Base-by-base conservation (phyloP, 1,140 invertebrate species). In the Drosophila obscura region DNA sequence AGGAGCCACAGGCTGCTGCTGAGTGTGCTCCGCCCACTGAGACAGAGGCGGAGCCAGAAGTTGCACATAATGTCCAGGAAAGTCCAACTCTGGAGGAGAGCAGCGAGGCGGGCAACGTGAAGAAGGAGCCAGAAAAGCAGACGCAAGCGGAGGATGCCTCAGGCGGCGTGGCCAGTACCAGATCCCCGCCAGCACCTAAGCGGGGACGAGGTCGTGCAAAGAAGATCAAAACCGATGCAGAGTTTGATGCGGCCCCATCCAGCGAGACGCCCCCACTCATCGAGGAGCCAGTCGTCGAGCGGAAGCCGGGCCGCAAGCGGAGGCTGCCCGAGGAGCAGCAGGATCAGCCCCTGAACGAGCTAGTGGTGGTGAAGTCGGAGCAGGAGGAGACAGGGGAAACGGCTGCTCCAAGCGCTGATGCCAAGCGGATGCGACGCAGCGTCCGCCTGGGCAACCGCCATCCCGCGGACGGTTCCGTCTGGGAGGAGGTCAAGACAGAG, bases 121-220 rank as follows among this genome's bases (percentile, higher is more conserved):
- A 85, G 44, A 79, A 76, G 11, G 82, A 88, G n/a, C 60, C 59
- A 0, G 83, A 88, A 56, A 87, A 87, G 22, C 16, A 39, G 0
- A 8, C 55, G 22, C 48, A 19, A 13, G 28, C 8, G 58, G 28
- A 19, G 2, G 15, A 50, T 8, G 46, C 46, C 1, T 44, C 56
- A 22, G 60, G 22, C n/a, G 68, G 45, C 9, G 45, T 61, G 15
- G 43, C 35, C n/a, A 39, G 4, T 5, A 11, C 35, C 11, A 39
- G 35, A 39, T 50, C 49, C 11, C 51, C 53, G 19, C 62, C 71
- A 16, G 69, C 60, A 43, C 67, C 76, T 9, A 91, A 91, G 39
- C 87, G 90, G 5, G 90, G 90, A 26, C 73, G 90, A 15, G 90
- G 90, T 24, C 87, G 90, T 57, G 80, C 73, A 67, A 91, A 90